phyloP scores from a whole-genome alignment of 2,888 invertebrate genomes.

The Drosophila quinaria region DNA sequence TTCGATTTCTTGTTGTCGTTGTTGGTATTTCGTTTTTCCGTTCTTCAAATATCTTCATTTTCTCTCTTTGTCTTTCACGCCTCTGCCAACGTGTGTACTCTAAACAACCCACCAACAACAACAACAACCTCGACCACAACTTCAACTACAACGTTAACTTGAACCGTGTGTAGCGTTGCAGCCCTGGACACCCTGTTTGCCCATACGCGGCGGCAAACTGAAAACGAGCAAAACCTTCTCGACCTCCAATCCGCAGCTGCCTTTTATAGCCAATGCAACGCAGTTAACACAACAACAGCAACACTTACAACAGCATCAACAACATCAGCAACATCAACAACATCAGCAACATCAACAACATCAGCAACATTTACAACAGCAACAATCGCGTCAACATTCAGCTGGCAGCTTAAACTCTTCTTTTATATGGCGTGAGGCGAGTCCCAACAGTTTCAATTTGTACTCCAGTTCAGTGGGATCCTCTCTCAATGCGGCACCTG shows the following conservation, averaged over 20 bases:
- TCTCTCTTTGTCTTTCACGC: slow-evolving; percentile 80
- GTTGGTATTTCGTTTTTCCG: slow-evolving; percentile 79
- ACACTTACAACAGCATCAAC: slow-evolving; percentile 43
- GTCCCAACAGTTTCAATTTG: slow-evolving; percentile 86
- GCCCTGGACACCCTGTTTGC: slow-evolving; percentile 86
- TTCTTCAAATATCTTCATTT: slow-evolving; percentile 81
- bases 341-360: slow-evolving; percentile 29
- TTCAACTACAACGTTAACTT: slow-evolving; percentile 50
- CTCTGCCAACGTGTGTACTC: slow-evolving; percentile 45
- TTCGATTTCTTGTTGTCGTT: slow-evolving; percentile 53
- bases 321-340: slow-evolving; percentile 26
- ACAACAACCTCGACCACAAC: slow-evolving; percentile 34
- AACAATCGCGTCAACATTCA: slow-evolving; percentile 77
- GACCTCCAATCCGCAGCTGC: slow-evolving; percentile 86
- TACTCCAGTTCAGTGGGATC: slow-evolving; percentile 86
- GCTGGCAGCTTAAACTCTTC: slow-evolving; percentile 85
- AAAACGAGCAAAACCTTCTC: slow-evolving; percentile 86
- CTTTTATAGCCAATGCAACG: slow-evolving; percentile 82
- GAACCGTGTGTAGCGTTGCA: slow-evolving; percentile 82
- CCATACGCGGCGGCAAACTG: slow-evolving; percentile 86
- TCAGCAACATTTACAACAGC: slow-evolving; percentile 13
- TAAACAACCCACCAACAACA: slow-evolving; percentile 53
- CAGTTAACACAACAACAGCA: slow-evolving; percentile 59
- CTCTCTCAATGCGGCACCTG: slow-evolving; percentile 79
- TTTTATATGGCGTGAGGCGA: slow-evolving; percentile 86